Conservation (phyloP, 2,113 vertebrate genomes). For the Eurypyga helias region DNA sequence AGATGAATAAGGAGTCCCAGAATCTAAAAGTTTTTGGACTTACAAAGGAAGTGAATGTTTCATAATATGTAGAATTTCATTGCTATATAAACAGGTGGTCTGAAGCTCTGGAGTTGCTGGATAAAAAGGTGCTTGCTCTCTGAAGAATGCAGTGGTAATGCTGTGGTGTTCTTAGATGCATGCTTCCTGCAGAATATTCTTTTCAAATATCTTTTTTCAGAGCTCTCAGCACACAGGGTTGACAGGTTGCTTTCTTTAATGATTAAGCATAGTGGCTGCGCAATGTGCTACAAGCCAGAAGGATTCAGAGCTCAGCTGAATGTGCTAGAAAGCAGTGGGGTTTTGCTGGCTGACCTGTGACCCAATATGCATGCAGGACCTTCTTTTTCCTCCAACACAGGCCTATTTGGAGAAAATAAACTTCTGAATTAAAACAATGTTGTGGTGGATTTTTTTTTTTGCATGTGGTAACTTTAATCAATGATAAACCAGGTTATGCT, state of each 20-base stretch:
- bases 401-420: not conserved
- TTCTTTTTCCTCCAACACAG: accelerated
- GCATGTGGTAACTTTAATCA: not conserved
- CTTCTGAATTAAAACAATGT: not conserved
- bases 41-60: not conserved
- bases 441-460: not conserved
- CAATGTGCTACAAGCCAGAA: not conserved
- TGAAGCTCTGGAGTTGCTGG: not conserved
- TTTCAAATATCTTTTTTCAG: no score
- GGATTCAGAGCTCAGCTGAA: not conserved
- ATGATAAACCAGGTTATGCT: not conserved
- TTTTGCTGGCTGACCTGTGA: not conserved
- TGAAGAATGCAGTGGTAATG: not conserved
- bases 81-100: not conserved
- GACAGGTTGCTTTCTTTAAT: not conserved
- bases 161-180: not conserved
- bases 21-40: not conserved
- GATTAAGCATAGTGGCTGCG: not conserved
- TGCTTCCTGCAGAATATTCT: not conserved
- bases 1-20: not conserved
- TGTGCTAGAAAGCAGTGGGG: not conserved
- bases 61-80: not conserved
- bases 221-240: not conserved
- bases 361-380: not conserved
- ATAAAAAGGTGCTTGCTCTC: not conserved